Evolutionary conservation across 1,140 invertebrate species (phyloP), one percentile per base, ranked within the genome.

Genomic region (Drosophila persimilis): DNA sequence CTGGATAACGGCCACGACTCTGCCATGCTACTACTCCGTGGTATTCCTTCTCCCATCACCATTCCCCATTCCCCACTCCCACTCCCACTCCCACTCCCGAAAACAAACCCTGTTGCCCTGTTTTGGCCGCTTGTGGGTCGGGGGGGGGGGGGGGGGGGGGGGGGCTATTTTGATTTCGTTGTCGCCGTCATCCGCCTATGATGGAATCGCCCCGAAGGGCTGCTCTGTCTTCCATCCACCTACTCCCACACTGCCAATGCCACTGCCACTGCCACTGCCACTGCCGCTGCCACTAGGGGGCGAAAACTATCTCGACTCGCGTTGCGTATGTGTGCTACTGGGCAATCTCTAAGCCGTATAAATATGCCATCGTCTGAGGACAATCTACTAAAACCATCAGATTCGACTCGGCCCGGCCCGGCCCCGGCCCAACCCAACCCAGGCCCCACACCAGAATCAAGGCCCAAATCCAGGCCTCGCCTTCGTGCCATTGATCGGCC

Each of bases 261-360:
- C 3, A 39, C 9, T 11, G 11, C 35, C 35, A 39, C 35, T 39
- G 15, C 22, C 22, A 77, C 56, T 31, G 45, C 31, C 11, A 13
- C 1, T 39, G 35, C 9, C 9, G 13, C 9, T 11, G 11, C 35
- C 35, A 39, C 35, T 39, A 13, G 35, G 35, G 35, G 35, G 35
- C 57, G 47, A 67, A 80, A 80, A 80, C 74, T 83, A 78, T 83
- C 71, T 85, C 54, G 56, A 50, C 45, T 62, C 57, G 52, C 55
- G 64, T 48, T 55, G 56, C 51, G 57, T 83, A 84, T 85, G 58
- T 86, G 83, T 88, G 81, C 83, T 80, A 86, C 78, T 86, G 83
- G 77, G 81, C 83, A 86, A 85, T 85, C 81, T 57, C 67, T 73
- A 73, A 76, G 73, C 76, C 51, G 71, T 80, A 75, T 80, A 80